These are phyloP conservation scores for Brachionus rotundiformis DNA, from an alignment of 1,140 invertebrate species.

Conservation along the genomic window DNA sequence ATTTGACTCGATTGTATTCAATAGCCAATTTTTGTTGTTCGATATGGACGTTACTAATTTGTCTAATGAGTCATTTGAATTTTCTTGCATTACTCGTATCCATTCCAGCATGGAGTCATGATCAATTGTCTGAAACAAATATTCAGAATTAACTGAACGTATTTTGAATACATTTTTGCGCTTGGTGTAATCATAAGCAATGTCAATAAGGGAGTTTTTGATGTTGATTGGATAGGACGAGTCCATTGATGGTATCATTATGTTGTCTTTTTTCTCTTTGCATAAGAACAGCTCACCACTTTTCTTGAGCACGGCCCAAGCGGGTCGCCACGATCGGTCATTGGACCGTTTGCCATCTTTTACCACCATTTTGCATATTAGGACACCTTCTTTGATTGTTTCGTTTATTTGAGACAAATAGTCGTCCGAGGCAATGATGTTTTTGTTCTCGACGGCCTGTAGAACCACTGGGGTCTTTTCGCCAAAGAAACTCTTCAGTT, in stretches of 20 bases:
- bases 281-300: constrained; percentile 43
- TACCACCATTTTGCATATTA: constrained; percentile 42
- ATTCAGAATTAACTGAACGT: constrained; percentile 35
- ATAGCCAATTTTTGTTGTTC: constrained; percentile 32
- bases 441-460: constrained; percentile 23
- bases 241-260: constrained; percentile 31
- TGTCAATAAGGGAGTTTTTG: constrained; percentile 9
- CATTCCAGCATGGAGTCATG: constrained; percentile 32
- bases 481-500: constrained; percentile 39
- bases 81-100: constrained; percentile 35
- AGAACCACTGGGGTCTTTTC: constrained; percentile 5
- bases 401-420: constrained; percentile 12
- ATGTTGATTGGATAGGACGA: constrained; percentile 40
- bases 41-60: constrained; percentile 23
- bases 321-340: constrained; percentile 46
- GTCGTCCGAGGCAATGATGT: constrained; percentile 31
- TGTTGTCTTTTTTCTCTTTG: constrained; percentile 50
- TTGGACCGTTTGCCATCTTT: constrained; percentile 11
- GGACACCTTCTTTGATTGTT: constrained; percentile 37
- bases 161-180: constrained; percentile 51
- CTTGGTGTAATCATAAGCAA: constrained; percentile 49
- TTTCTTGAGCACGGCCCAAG: constrained; percentile 43
- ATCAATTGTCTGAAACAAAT: constrained; percentile 50
- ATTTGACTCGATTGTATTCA: constrained; percentile 7
- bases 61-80: neutral